Evolutionary conservation across 1,140 invertebrate species (phyloP), one percentile per base, ranked within the genome.

Genomic region (Panagrolaimus sp.): DNA sequence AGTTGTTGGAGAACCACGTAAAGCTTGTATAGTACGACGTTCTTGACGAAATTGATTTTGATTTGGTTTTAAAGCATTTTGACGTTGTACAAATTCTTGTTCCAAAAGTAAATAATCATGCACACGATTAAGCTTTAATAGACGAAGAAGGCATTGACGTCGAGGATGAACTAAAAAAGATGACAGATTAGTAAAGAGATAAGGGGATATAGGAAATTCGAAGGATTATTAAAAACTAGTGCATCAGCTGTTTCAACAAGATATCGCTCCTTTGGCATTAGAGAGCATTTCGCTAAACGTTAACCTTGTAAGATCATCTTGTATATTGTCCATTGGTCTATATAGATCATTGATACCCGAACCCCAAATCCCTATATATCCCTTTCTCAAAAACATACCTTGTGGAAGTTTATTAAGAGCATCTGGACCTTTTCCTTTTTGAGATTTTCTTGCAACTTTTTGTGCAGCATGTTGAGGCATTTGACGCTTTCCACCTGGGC

Each of bases 31-130:
- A 85, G 97, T 96, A 5, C 84, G 86, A 68, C 88, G 82, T 84
- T 98, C 95, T 84, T 98, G 95, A 86, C 97, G 95, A 82, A 97
- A 95, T 80, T 97, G 97, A 76, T 98, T 95, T 84, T 98, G 95
- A 81, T 98, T 95, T 0, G 96, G 95, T 83, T 98, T 98, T 13
- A 98, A 85, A 69, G 94, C 88, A 82, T 98, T 95, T 84, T 98
- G 95, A 83, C 99, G 99, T 48, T 92, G 89, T 74, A 99, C 96
- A 78, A 98, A 99, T 83, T 99, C 96, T 84, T 98, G 95, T 83
- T 99, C 96, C 93, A 99, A 96, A 63, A 98, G 84, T 0, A 99
- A 85, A 85, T 96, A 99, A 88, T 99, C 96, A 84, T 98, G 98
- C 69, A 98, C 98, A 53, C 96, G 88, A 84, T 99, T 96, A 45